Evolutionary conservation across 2,113 vertebrate species (phyloP).

Genomic region (Crotalus viridis): DNA sequence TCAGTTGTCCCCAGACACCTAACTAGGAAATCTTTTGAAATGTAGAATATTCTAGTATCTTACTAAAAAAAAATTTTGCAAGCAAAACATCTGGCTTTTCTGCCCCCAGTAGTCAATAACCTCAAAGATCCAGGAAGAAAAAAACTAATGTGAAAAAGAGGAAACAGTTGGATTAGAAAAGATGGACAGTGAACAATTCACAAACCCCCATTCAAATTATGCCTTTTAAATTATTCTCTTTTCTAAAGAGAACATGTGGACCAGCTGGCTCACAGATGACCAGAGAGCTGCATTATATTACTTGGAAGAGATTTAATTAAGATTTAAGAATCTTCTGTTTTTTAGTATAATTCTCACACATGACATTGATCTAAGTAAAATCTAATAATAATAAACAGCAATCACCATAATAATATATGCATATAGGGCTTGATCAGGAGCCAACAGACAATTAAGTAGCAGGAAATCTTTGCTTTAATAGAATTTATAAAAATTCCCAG

Average conservation of each 20-base stretch:
- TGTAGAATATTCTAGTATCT: not conserved
- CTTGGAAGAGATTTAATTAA: slow-evolving; percentile 54
- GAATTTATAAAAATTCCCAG: slow-evolving; percentile 7
- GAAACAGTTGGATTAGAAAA: slow-evolving; percentile 46
- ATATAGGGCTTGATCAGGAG: slow-evolving; percentile 49
- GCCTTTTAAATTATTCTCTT: slow-evolving; percentile 27
- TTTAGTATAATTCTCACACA: slow-evolving; percentile 63
- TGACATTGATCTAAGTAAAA: slow-evolving; percentile 67
- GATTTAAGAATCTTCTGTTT: slow-evolving; percentile 58
- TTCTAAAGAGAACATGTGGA: slow-evolving; percentile 33
- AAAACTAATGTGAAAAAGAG: slow-evolving; percentile 11
- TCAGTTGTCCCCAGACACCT: not conserved
- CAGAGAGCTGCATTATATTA: slow-evolving; percentile 54
- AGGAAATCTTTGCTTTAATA: not conserved
- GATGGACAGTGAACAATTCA: slow-evolving; percentile 35
- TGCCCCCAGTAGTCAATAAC: slow-evolving; percentile 56
- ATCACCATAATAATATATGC: slow-evolving; percentile 39
- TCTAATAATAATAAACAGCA: slow-evolving; percentile 49
- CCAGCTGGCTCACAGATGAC: slow-evolving; percentile 50
- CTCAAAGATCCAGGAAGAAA: slow-evolving; percentile 30
- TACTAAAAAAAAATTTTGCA: not conserved
- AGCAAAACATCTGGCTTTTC: slow-evolving; percentile 65
- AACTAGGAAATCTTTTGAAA: not conserved
- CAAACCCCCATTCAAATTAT: slow-evolving; percentile 30
- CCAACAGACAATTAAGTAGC: slow-evolving; percentile 45